Base-by-base conservation (phyloP, 2,888 invertebrate genomes). In the Isoperla grammatica region DNA sequence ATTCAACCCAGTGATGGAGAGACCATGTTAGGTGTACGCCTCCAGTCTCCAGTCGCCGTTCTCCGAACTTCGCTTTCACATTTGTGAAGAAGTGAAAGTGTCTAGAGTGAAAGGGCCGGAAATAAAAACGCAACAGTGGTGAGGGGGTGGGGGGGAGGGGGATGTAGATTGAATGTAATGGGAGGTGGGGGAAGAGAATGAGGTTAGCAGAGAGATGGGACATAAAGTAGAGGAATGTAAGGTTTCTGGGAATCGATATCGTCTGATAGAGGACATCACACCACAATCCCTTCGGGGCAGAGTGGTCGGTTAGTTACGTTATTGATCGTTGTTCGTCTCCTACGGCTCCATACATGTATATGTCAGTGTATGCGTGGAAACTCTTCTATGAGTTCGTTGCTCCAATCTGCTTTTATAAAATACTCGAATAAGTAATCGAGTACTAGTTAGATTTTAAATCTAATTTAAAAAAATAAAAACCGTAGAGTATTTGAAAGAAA, bases 91-190 rank as follows among this genome's bases (percentile, higher is more conserved):
- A 53, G 19, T 20, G 39, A 53, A 53, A 37, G 39, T 8, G 4
- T 17, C 5, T 19, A 17, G 17, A 17, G 17, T 39, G 39, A 53
- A 39, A 53, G 19, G 53, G 39, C 11, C 15, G 39, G 37, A 53
- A 17, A 53, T 53, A 45, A 46, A 46, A 20, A 20, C 46, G 46
- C 20, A 46, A 46, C 46, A 46, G 46, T 2, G 46, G 19, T n/a
- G 22, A 12, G 46, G 4, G 29, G 29, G 29, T 4, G 29, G 29
- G 29, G 8, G 4, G n/a, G n/a, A n/a, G n/a, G n/a, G n/a, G n/a
- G 15, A 50, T 50, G 35, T 50, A 50, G 53, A 53, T 39, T 53
- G 53, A 53, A 53, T 53, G 53, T 39, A 37, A 53, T 53, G 39
- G 53, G 39, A 39, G 39, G 50, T 50, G 50, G 53, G 13, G 20